Evolutionary conservation across 2,113 vertebrate genomes (phyloP).

Genomic region (Nibea coibor): DNA sequence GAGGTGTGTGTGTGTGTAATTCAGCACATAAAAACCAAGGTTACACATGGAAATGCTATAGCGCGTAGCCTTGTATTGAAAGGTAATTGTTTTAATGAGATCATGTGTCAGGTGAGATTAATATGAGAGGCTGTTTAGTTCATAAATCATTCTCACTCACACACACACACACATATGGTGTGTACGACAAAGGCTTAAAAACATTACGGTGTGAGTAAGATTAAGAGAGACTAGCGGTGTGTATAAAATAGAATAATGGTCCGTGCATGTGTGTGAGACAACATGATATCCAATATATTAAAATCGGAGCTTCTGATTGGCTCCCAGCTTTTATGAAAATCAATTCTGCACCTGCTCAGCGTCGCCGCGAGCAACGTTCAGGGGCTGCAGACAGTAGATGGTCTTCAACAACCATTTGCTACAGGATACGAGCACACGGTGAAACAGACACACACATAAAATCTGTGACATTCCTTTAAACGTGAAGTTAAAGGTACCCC

Average conservation of each 20-base stretch:
- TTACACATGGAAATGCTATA: neutral
- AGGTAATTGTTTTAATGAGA: conserved; percentile 45
- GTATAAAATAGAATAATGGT: neutral
- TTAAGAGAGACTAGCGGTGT: neutral
- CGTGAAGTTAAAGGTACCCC: neutral
- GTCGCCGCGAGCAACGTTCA: neutral
- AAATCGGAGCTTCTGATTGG: neutral
- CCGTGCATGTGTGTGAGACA: conserved; percentile 5
- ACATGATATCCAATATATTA: neutral
- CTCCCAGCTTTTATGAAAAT: neutral
- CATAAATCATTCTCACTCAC: conserved; percentile 40
- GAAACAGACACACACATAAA: neutral
- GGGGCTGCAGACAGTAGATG: neutral
- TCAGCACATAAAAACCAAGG: conserved; percentile 13
- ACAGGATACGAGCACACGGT: neutral
- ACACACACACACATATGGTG: neutral
- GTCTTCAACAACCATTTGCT: neutral
- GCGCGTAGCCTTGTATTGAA: neutral
- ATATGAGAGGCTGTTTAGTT: conserved; percentile 27
- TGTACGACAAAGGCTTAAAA: neutral
- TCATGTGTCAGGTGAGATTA: conserved; percentile 43
- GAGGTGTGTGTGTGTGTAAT: conserved; percentile 18
- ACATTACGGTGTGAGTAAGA: neutral
- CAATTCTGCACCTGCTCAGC: neutral
- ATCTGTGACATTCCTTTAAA: neutral